phyloP scores from a whole-genome alignment of 2,888 invertebrate species.

The Camponotus fellah region DNA sequence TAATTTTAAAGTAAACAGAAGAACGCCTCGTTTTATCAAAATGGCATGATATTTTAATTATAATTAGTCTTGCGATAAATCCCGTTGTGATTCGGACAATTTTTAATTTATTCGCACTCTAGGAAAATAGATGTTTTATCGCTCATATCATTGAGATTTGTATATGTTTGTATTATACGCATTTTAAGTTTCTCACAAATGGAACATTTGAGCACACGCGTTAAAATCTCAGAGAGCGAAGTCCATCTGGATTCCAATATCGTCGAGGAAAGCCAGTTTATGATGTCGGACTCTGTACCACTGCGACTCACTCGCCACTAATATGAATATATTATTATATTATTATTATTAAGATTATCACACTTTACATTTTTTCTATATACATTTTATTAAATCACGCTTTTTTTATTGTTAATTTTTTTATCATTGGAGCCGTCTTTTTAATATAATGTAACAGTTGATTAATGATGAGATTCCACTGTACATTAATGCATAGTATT shows the following conservation, averaged over 20 bases:
- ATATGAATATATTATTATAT: constrained; percentile 19
- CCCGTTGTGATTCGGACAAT: too few relatives aligned
- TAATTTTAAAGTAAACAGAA: too few relatives aligned
- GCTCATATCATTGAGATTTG: not conserved
- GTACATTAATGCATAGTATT: not conserved
- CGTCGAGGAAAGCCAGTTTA: constrained; percentile 66
- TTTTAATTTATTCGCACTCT: too few relatives aligned
- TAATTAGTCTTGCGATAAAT: too few relatives aligned
- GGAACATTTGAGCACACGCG: not conserved
- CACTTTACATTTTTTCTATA: not conserved
- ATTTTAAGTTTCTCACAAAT: not conserved
- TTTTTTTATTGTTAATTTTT: not conserved
- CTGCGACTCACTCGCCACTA: not conserved
- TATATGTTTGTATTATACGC: not conserved
- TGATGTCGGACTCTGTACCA: constrained; percentile 69
- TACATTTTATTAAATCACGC: not conserved
- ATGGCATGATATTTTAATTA: too few relatives aligned
- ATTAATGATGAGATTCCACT: not conserved
- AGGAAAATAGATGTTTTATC: too few relatives aligned
- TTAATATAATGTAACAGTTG: not conserved
- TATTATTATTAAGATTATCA: not conserved
- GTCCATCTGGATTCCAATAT: constrained; percentile 61
- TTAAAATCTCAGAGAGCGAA: constrained; percentile 60
- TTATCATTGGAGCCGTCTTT: not conserved
- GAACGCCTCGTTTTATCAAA: too few relatives aligned